Evolutionary conservation across 1,140 invertebrate species (phyloP).

Genomic region (Drosophila albomicans): DNA sequence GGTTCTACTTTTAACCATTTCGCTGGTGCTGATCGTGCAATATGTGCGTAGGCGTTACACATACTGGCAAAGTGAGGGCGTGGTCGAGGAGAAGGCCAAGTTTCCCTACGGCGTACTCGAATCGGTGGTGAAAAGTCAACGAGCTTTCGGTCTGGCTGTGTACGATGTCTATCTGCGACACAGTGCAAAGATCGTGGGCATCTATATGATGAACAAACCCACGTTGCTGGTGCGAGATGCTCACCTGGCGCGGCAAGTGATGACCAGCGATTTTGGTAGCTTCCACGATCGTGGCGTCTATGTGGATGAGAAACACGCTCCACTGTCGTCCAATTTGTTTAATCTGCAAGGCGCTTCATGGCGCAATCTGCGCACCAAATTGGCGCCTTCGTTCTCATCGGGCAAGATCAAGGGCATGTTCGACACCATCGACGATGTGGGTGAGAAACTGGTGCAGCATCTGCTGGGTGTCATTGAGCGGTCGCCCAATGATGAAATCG

Average conservation of each 20-base stretch:
- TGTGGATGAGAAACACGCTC: constrained; percentile 79
- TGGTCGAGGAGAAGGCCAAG: constrained; percentile 53
- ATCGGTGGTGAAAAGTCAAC: constrained; percentile 37
- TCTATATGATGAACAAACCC: constrained; percentile 75
- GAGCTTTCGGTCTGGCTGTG: constrained; percentile 56
- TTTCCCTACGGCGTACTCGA: constrained; percentile 70
- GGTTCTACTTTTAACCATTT: constrained; percentile 14
- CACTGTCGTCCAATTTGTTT: constrained; percentile 84
- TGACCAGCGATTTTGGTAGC: constrained; percentile 84
- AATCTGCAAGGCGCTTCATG: constrained; percentile 85
- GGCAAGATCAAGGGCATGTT: constrained; percentile 87
- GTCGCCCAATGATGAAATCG: constrained; percentile 37
- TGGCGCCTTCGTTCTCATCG: constrained; percentile 87
- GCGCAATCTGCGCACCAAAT: constrained; percentile 85
- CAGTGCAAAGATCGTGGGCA: constrained; percentile 60
- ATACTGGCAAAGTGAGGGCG: constrained; percentile 65
- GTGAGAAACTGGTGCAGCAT: constrained; percentile 76
- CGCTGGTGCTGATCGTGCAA: constrained; percentile 26
- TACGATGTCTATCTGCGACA: constrained; percentile 63
- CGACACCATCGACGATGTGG: constrained; percentile 84
- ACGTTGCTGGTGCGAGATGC: constrained; percentile 85
- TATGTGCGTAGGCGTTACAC: constrained; percentile 55
- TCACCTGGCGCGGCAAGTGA: constrained; percentile 82
- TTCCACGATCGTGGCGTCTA: constrained; percentile 84
- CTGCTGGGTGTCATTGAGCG: constrained; percentile 48